phyloP scores from a whole-genome alignment of 1,140 invertebrate genomes.

The Zeugodacus cucurbitae region DNA sequence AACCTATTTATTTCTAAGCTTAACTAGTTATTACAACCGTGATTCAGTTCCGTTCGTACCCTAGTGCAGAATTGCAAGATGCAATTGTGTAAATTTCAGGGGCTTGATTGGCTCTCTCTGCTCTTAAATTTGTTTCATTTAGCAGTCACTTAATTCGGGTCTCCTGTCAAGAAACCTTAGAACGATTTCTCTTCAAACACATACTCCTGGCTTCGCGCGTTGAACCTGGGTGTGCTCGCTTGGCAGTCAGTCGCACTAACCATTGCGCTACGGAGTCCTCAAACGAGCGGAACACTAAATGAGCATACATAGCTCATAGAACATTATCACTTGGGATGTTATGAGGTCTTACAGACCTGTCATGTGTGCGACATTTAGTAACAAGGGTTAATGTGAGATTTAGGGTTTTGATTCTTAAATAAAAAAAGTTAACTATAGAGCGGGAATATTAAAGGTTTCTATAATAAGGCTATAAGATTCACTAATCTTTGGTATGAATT shows the following conservation, averaged over 20 bases:
- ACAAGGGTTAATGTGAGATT: no score
- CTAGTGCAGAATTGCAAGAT: not conserved
- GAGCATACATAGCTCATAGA: not conserved
- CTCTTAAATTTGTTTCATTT: not conserved
- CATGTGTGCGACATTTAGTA: no score
- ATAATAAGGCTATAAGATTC: no score
- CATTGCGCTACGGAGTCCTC: not conserved
- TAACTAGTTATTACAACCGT: conserved; percentile 38
- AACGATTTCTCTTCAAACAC: not conserved
- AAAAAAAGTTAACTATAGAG: not conserved
- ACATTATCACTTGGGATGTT: not conserved
- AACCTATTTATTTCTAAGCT: not conserved
- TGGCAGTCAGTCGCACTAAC: conserved; percentile 32
- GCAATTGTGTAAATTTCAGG: not conserved
- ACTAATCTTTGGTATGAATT: not conserved
- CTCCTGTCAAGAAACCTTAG: not conserved
- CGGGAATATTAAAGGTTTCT: not conserved
- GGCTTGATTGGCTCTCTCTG: not conserved
- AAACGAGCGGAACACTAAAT: not conserved
- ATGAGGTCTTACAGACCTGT: no score
- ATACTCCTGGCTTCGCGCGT: not conserved
- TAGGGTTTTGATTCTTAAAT: no score
- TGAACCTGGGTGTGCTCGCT: not conserved
- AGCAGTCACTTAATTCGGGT: not conserved
- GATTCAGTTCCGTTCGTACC: not conserved